phyloP scores from a whole-genome alignment of 2,797 vertebrate species.

The Podargus strigoides region DNA sequence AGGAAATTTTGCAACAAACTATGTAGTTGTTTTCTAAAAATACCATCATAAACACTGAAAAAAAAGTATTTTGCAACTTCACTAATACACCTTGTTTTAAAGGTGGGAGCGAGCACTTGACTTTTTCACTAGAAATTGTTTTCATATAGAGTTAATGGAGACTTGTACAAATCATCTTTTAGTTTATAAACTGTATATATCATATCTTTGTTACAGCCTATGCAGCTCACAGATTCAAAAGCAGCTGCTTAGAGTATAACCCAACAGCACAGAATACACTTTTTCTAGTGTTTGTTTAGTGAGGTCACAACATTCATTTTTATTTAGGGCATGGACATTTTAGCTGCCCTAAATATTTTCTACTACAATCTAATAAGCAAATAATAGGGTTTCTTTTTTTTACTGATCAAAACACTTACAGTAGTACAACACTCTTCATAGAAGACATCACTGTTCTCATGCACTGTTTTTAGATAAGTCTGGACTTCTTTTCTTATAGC shows the following conservation, averaged over 20 bases:
- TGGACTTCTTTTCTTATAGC: background rate
- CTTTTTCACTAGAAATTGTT: background rate
- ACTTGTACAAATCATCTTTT: background rate
- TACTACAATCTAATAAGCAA: background rate
- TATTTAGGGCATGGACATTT: background rate
- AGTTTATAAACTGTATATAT: background rate
- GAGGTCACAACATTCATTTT: background rate
- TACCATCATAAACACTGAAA: background rate
- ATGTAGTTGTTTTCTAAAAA: constrained; percentile 26
- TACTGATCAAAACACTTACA: background rate
- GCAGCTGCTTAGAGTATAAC: background rate
- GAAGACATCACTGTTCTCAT: background rate
- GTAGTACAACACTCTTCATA: background rate
- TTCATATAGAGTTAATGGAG: background rate
- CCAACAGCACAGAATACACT: background rate
- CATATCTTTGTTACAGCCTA: background rate
- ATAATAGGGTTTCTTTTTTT: background rate
- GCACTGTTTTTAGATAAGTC: background rate
- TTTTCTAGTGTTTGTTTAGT: background rate
- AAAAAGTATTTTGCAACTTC: background rate
- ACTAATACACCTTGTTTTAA: background rate
- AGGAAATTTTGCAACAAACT: constrained; percentile 12
- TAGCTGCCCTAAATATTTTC: background rate
- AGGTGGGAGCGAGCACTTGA: accelerated
- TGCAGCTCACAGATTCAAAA: background rate